Evolutionary conservation across 2,113 vertebrate genomes (phyloP).

Genomic region (Syngnathus scovelli): DNA sequence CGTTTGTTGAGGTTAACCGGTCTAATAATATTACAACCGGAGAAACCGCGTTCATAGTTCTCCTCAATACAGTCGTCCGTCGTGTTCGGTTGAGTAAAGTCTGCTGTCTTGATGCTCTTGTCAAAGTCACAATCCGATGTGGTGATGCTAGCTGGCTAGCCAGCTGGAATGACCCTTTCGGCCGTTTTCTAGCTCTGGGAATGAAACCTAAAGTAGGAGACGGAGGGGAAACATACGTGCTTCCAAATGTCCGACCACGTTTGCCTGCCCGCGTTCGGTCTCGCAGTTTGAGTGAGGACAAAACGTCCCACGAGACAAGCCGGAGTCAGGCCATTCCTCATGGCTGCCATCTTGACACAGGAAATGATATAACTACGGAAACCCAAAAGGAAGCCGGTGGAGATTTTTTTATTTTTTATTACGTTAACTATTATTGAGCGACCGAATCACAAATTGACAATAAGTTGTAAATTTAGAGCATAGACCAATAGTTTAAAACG

Average conservation of each 20-base stretch:
- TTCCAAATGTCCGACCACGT: constrained; percentile 16
- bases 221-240: constrained; percentile 45
- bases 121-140: constrained; percentile 55
- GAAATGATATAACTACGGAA: constrained; percentile 38
- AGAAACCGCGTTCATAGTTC: background rate
- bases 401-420: too few species aligned
- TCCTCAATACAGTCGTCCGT: background rate
- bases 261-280: constrained; percentile 18
- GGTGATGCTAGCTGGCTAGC: constrained; percentile 23
- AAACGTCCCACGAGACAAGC: constrained; percentile 56
- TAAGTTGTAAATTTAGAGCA: too few species aligned
- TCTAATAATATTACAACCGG: too few species aligned
- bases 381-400: background rate
- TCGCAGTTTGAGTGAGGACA: constrained; percentile 37
- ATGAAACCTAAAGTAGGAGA: background rate
- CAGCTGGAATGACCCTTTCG: background rate
- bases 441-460: too few species aligned
- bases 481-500: too few species aligned
- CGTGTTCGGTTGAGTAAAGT: background rate
- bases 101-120: background rate
- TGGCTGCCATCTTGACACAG: constrained; percentile 65
- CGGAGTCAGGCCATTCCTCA: constrained; percentile 57
- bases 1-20: too few species aligned
- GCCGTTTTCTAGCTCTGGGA: background rate
- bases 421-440: too few species aligned